These are phyloP conservation scores for Siphlonurus alternatus DNA, from an alignment of 2,888 invertebrate genomes.

Conservation along the genomic window DNA sequence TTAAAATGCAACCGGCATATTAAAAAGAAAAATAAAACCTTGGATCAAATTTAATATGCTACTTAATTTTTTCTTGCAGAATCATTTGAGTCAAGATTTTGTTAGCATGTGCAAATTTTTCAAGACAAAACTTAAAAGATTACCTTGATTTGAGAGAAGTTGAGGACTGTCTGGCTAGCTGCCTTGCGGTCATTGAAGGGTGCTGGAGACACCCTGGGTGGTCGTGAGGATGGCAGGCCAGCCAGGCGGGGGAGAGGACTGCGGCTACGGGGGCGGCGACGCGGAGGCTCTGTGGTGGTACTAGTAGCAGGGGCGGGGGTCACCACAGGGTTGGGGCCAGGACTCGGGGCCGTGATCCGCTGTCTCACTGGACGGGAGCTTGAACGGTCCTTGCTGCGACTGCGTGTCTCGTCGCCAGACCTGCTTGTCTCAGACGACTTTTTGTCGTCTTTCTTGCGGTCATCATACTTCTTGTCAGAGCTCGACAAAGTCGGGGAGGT, in stretches of 20 bases:
- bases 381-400: conserved; percentile 7
- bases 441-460: conserved; percentile 13
- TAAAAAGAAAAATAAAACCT: too few relatives aligned
- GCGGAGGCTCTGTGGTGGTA: background rate
- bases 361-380: background rate
- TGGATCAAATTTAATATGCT: background rate
- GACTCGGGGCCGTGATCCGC: background rate
- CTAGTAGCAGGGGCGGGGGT: background rate
- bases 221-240: conserved; percentile 7
- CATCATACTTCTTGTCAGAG: conserved; percentile 27
- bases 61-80: background rate
- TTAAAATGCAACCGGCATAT: too few relatives aligned
- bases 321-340: background rate
- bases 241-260: conserved; percentile 10
- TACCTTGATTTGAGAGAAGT: conserved; percentile 66
- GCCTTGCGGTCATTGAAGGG: conserved; percentile 31
- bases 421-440: conserved; percentile 14
- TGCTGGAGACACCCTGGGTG: conserved; percentile 17
- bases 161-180: conserved; percentile 47
- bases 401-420: conserved; percentile 19
- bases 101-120: too few relatives aligned
- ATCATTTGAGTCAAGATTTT: too few relatives aligned
- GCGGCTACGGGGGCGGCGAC: conserved; percentile 11
- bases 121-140: conserved; percentile 18
- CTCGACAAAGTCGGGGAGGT: conserved; percentile 25